Evolutionary conservation across 2,888 invertebrate genomes (phyloP), one percentile per base, ranked within the genome.

Genomic region (Resseliella maxima): DNA sequence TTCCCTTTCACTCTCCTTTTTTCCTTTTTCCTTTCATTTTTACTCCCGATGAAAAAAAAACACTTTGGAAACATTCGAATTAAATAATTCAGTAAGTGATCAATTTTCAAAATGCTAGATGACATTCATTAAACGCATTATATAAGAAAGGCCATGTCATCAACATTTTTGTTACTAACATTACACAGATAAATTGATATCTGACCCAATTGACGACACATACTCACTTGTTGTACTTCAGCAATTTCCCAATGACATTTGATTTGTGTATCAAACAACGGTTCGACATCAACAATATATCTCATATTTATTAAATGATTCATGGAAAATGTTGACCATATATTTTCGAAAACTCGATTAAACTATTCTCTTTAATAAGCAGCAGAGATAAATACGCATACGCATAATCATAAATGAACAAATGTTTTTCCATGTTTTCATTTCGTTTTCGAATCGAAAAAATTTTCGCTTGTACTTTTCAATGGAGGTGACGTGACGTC

Each of bases 171-270:
- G 41, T 41, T 2, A 24, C 24, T 59, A 24, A 24, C 27, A 5
- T 24, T 59, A 24, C 46, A 18, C 46, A n/a, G n/a, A 59, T 59
- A 59, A 59, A 59, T 24, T 59, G 24, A 59, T 59, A 59, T 59
- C n/a, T 24, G 59, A 59, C 59, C 59, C 59, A 59, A 59, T 24
- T 59, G 59, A 59, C 24, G 27, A 59, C 59, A 59, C 50, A 59
- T 10, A 45, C 5, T 45, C 8, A 45, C 12, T 45, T 45, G 45
- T 45, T 45, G 8, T 45, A 45, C 45, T 10, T 10, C 5, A 45
- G 5, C 8, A 45, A 45, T 45, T 45, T n/a, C n/a, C n/a, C n/a
- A n/a, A n/a, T 50, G 41, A 50, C 1, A 18, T 50, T 50, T 50
- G 2, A 41, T 41, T 41, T 41, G 41, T 41, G 18, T 50, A 18